Evolutionary conservation across 2,113 vertebrate species (phyloP).

Genomic region (Pollachius pollachius): DNA sequence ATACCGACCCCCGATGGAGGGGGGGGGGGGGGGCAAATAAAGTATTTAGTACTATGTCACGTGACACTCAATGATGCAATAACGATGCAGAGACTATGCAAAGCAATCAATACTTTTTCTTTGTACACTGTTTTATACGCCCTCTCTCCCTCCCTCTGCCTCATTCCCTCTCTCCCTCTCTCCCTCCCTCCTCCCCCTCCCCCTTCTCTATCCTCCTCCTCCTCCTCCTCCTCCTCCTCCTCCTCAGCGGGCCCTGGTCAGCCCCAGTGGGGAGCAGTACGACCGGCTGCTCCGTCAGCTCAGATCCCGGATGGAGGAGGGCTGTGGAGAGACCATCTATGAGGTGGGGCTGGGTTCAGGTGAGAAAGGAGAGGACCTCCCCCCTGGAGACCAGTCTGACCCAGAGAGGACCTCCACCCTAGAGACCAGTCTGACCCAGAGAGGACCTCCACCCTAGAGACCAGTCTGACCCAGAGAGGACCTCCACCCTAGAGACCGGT

Average conservation of each 20-base stretch:
- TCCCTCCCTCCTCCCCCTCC: not conserved
- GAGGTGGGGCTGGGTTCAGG: slow-evolving; percentile 97
- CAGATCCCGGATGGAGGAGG: slow-evolving; percentile 94
- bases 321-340: slow-evolving; percentile 97
- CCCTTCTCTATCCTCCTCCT: not conserved
- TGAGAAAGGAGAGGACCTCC: slow-evolving; percentile 46
- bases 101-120: not conserved
- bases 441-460: too few species aligned
- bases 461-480: too few species aligned
- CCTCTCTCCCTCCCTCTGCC: not conserved
- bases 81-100: not conserved
- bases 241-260: slow-evolving; percentile 90
- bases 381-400: too few species aligned
- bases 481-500: too few species aligned
- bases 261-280: slow-evolving; percentile 94
- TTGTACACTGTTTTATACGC: too few species aligned
- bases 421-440: too few species aligned
- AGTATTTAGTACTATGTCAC: not conserved
- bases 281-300: slow-evolving; percentile 94
- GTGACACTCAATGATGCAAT: not conserved
- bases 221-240: not conserved
- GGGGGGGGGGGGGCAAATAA: too few species aligned
- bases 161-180: not conserved
- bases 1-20: too few species aligned
- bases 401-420: too few species aligned